These are phyloP conservation scores for Pseudobourletiella spinata DNA, from an alignment of 1,140 invertebrate species.

Conservation along the genomic window DNA sequence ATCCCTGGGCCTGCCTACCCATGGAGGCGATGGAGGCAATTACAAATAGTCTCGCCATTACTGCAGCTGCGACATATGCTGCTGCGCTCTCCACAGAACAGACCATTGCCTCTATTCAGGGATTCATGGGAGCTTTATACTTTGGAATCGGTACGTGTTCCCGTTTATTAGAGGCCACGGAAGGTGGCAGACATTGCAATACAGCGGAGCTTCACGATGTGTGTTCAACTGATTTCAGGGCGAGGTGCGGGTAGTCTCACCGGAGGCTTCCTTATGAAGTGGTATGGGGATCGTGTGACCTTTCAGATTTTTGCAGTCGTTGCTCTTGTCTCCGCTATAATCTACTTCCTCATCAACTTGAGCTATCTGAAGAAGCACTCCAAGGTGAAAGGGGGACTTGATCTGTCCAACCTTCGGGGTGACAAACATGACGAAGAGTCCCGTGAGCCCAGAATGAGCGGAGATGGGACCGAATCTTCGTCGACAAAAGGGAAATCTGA, in stretches of 20 bases:
- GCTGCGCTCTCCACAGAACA: conserved; percentile 66
- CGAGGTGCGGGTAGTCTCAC: conserved; percentile 65
- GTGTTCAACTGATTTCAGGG: too few relatives aligned
- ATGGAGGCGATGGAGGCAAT: conserved; percentile 76
- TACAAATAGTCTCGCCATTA: conserved; percentile 71
- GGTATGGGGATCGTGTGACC: conserved; percentile 58
- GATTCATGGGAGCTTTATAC: conserved; percentile 67
- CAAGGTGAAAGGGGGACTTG: conserved; percentile 2
- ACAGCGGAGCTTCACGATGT: too few relatives aligned
- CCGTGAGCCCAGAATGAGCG: background rate
- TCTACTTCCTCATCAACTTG: conserved; percentile 61
- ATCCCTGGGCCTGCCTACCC: conserved; percentile 68
- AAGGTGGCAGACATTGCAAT: too few relatives aligned
- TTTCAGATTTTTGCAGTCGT: conserved; percentile 60
- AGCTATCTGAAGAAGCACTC: conserved; percentile 50
- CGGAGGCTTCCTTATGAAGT: conserved; percentile 66
- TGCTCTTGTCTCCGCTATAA: conserved; percentile 52
- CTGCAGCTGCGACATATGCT: conserved; percentile 71
- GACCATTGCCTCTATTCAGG: conserved; percentile 71
- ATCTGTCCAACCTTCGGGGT: conserved; percentile 15
- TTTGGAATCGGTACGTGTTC: conserved; percentile 74
- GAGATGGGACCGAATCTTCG: background rate
- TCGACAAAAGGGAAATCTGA: background rate
- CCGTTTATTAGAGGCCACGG: too few relatives aligned
- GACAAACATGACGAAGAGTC: background rate